Percentiles rank a stretch among this genome's conserved stretches.
Conservation (phyloP, 2,113 vertebrate genomes). For the Bufo gargarizans region DNA sequence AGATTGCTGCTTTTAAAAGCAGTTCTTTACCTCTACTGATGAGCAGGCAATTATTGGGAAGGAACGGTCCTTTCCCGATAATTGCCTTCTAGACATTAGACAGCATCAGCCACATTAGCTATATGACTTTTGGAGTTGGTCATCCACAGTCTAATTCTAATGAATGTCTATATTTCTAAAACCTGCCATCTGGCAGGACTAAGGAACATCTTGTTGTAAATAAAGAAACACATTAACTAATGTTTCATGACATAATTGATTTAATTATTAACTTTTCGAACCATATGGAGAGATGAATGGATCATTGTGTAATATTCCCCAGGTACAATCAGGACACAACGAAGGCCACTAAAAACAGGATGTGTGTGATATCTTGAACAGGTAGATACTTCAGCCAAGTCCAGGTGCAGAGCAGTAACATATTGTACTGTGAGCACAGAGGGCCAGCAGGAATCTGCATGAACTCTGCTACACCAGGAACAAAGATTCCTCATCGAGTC, state of each 20-base stretch:
- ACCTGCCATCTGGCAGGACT: not conserved
- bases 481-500: not conserved
- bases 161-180: not conserved
- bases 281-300: not conserved
- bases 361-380: not conserved
- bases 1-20: too few relatives aligned
- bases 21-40: too few relatives aligned
- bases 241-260: not conserved
- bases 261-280: conserved; percentile 42
- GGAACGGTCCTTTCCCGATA: too few relatives aligned
- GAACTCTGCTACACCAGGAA: not conserved
- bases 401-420: not conserved
- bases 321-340: not conserved
- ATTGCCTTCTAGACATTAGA: too few relatives aligned
- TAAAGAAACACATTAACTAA: not conserved
- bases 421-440: not conserved
- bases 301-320: conserved; percentile 1
- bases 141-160: not conserved
- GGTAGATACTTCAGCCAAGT: not conserved
- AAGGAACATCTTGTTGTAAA: not conserved
- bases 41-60: too few relatives aligned
- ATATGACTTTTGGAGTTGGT: not conserved
- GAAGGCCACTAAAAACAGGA: not conserved
- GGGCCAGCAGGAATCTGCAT: not conserved
- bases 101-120: not conserved